These are phyloP conservation scores for Lasioglossum calceatum DNA, from an alignment of 2,888 invertebrate genomes.

Conservation along the genomic window DNA sequence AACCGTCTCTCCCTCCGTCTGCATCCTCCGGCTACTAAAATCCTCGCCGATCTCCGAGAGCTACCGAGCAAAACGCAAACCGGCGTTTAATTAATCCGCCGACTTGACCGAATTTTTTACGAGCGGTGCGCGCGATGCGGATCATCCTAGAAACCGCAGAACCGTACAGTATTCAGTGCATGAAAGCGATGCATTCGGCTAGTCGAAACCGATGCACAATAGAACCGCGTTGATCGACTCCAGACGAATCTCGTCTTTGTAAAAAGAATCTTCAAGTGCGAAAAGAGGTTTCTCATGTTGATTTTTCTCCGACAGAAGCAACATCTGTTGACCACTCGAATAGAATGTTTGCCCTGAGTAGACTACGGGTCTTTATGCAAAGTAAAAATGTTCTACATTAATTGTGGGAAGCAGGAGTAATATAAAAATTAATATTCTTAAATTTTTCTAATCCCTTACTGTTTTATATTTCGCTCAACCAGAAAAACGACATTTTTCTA, in stretches of 20 bases:
- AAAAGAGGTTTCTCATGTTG: background rate
- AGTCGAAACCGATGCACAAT: background rate
- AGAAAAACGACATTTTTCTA: too few relatives aligned
- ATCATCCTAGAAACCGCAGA: slow-evolving; percentile 67
- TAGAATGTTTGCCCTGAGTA: too few relatives aligned
- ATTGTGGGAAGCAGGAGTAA: too few relatives aligned
- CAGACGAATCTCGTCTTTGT: background rate
- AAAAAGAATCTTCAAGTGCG: background rate
- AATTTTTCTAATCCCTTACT: too few relatives aligned
- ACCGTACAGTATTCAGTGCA: slow-evolving; percentile 65
- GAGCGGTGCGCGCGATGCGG: slow-evolving; percentile 43
- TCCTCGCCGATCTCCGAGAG: slow-evolving; percentile 12
- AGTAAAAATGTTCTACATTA: too few relatives aligned
- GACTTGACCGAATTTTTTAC: slow-evolving; percentile 66
- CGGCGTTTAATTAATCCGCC: slow-evolving; percentile 63
- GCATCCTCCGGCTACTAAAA: slow-evolving; percentile 2
- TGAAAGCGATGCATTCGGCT: slow-evolving; percentile 44
- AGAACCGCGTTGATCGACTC: background rate
- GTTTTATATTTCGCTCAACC: too few relatives aligned
- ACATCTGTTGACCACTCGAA: background rate
- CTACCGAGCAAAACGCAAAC: slow-evolving; percentile 32
- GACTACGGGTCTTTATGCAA: too few relatives aligned
- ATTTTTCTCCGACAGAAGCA: too few relatives aligned
- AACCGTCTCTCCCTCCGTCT: slow-evolving; percentile 5
- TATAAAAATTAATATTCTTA: too few relatives aligned